phyloP scores from a whole-genome alignment of 2,113 vertebrate genomes.

The Dendropsophus ebraccatus region DNA sequence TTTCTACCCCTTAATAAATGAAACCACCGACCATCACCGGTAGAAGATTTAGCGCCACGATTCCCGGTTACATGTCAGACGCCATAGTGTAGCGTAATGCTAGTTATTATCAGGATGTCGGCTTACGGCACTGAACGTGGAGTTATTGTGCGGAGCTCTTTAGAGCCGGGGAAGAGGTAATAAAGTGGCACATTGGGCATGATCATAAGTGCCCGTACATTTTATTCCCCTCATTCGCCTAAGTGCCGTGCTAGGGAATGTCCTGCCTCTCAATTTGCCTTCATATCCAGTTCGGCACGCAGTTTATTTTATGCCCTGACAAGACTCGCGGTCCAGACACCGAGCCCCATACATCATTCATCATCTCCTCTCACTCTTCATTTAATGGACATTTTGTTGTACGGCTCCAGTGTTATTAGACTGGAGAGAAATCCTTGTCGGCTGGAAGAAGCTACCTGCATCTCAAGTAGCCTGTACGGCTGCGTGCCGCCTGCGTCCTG shows the following conservation, averaged over 20 bases:
- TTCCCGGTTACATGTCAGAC: neutral
- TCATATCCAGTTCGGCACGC: neutral
- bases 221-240: neutral
- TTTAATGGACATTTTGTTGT: constrained; percentile 42
- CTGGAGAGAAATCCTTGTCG: constrained; percentile 38
- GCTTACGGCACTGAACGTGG: neutral
- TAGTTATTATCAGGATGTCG: neutral
- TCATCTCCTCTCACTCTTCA: constrained; percentile 12
- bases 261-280: neutral
- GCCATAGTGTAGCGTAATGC: neutral
- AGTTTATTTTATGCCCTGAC: neutral
- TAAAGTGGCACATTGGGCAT: neutral
- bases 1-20: neutral
- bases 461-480: neutral
- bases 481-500: neutral
- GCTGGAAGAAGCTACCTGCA: constrained; percentile 16
- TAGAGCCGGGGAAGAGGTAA: neutral
- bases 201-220: neutral
- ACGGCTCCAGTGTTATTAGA: constrained; percentile 34
- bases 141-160: neutral
- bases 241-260: neutral
- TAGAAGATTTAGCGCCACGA: neutral
- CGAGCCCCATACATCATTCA: constrained; percentile 1
- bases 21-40: no score
- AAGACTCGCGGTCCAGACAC: neutral